Evolutionary conservation across 2,113 vertebrate genomes (phyloP).

Genomic region (Thermophis baileyi): DNA sequence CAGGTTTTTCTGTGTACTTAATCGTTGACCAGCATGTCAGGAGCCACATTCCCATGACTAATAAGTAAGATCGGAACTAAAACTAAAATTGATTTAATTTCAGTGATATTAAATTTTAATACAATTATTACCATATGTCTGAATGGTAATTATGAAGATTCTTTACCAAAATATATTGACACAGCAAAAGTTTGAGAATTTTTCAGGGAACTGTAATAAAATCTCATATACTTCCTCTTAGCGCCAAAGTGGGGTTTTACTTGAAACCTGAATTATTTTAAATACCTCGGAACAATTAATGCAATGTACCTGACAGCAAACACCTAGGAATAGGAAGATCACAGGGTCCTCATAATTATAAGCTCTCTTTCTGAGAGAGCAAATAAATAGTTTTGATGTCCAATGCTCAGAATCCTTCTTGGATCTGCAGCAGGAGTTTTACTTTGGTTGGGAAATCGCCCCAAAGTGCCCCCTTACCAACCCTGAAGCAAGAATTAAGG

Average conservation of each 20-base stretch:
- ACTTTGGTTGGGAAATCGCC: not conserved
- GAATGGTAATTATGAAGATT: not conserved
- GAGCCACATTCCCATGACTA: not conserved
- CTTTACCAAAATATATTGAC: not conserved
- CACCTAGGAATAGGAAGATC: not conserved
- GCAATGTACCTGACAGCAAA: not conserved
- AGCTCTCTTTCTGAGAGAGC: not conserved
- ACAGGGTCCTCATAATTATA: not conserved
- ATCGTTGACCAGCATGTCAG: not conserved
- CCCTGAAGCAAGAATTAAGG: not conserved
- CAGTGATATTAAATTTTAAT: not conserved
- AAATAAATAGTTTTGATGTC: not conserved
- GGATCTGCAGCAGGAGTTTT: not conserved
- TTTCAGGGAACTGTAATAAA: not conserved
- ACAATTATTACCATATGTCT: not conserved
- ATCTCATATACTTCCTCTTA: not conserved
- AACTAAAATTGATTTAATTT: not conserved
- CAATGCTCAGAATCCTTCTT: not conserved
- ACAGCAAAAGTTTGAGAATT: not conserved
- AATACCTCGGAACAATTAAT: not conserved
- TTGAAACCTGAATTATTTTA: not conserved
- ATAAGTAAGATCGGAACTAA: not conserved
- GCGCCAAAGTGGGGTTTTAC: not conserved
- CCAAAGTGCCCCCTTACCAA: not conserved
- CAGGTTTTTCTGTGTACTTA: not conserved